Base-by-base conservation (phyloP, 2,797 vertebrate species). In the Micromesistius poutassou region DNA sequence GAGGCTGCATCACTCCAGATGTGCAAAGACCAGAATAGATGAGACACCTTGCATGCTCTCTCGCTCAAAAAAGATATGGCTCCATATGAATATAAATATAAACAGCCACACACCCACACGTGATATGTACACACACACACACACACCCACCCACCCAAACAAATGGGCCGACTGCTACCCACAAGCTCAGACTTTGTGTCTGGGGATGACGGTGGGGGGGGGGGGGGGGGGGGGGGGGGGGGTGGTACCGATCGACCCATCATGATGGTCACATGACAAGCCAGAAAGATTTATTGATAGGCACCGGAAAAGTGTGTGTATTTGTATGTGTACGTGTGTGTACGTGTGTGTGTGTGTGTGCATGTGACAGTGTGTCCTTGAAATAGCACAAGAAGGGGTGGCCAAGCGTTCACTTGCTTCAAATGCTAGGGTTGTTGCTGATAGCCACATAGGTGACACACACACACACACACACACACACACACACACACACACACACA, bases 401-500 rank as follows among this genome's bases (percentile, higher is more conserved):
- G 72, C 16, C 71, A 78, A 85, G 89, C 84, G 87, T 90, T 90
- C 87, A 90, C 92, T 90, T 86, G 89, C 73, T 88, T 92, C 90
- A 90, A 90, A 89, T 87, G 88, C 80, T 78, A 83, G 83, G 77
- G 80, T 89, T 87, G 62, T 30, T 14, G 14, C 13, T 19, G 46
- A 50, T 50, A 50, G 14, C 46, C 46, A 50, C 46, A 50, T 38
- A 38, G 36, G 36, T 8, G 4, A 50, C 46, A 62, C 55, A 62
- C 55, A 62, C 22, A 19, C 16, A 50, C 16, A 19, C 46, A 50
- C 19, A 50, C 46, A 19, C 46, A 50, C 46, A 50, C 46, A n/a
- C 2, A 3, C n/a, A 50, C 46, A 50, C 46, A 50, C 46, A 50
- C 46, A 50, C 46, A 50, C 46, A 50, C 46, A 50, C 46, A 50